phyloP scores from a whole-genome alignment of 2,888 invertebrate species.

The Ischnura elegans region DNA sequence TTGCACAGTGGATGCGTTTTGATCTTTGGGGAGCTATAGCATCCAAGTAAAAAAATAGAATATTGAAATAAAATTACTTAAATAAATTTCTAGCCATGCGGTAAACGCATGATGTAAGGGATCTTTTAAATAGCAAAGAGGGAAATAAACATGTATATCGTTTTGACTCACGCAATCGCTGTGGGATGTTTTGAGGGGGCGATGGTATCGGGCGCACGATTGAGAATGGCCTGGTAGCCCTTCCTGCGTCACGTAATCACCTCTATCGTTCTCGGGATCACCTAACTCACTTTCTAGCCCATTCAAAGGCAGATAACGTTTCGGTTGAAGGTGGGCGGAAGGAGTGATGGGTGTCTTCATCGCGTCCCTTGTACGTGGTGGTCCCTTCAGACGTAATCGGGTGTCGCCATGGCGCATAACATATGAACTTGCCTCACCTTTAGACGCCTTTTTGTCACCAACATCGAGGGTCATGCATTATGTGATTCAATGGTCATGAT shows the following conservation, averaged over 20 bases:
- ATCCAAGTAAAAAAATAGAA: too few species aligned
- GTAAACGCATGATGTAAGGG: too few species aligned
- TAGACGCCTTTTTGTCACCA: background rate
- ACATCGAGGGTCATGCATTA: too few species aligned
- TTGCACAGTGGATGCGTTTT: too few species aligned
- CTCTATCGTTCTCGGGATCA: background rate
- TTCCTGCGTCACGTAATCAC: background rate
- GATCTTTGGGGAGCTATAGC: too few species aligned
- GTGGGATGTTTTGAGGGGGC: background rate
- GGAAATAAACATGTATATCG: too few species aligned
- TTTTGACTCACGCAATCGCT: too few species aligned
- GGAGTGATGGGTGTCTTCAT: background rate
- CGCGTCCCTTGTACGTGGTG: too few species aligned
- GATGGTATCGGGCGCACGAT: constrained; percentile 8
- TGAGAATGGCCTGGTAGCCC: background rate
- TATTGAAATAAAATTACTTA: too few species aligned
- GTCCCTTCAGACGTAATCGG: background rate
- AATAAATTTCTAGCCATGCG: too few species aligned
- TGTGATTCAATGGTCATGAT: too few species aligned
- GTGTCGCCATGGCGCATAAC: background rate
- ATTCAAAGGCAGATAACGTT: background rate
- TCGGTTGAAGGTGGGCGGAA: background rate
- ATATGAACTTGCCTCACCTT: background rate
- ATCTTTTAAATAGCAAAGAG: too few species aligned
- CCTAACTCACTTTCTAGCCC: background rate